Percentiles rank a stretch among this genome's conserved stretches.
These are phyloP conservation scores for Taenaris catops DNA, from an alignment of 2,888 invertebrate genomes.

Conservation along the genomic window DNA sequence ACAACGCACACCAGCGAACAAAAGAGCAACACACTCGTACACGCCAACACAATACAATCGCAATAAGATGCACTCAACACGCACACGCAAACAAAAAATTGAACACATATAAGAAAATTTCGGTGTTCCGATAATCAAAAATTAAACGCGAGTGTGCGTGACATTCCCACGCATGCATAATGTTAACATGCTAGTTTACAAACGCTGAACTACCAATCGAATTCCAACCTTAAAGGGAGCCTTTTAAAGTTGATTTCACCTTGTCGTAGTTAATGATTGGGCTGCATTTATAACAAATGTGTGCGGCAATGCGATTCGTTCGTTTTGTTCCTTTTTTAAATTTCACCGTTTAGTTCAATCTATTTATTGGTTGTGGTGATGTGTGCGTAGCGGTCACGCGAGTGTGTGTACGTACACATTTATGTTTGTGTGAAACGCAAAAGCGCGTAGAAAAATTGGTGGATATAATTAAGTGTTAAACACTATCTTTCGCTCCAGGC, in stretches of 20 bases:
- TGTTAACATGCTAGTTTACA: constrained; percentile 66
- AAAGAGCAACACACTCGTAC: constrained; percentile 39
- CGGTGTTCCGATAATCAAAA: constrained; percentile 74
- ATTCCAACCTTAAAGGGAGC: constrained; percentile 31
- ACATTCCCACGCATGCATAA: constrained; percentile 64
- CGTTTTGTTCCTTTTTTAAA: constrained; percentile 78
- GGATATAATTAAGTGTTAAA: constrained; percentile 55
- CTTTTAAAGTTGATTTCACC: constrained; percentile 31
- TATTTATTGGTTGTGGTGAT: constrained; percentile 69
- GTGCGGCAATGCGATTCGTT: constrained; percentile 70
- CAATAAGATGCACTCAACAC: constrained; percentile 57
- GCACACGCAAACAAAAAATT: constrained; percentile 38
- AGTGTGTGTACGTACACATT: constrained; percentile 34
- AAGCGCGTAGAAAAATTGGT: constrained; percentile 76
- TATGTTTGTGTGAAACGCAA: constrained; percentile 43
- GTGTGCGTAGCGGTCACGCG: constrained; percentile 65
- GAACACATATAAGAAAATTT: constrained; percentile 56
- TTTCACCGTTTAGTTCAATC: constrained; percentile 80
- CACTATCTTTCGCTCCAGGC: constrained; percentile 20
- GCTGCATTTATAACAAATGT: constrained; percentile 51
- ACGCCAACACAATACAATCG: constrained; percentile 41
- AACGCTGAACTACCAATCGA: constrained; percentile 30
- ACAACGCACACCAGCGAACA: constrained; percentile 50
- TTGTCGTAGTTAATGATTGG: constrained; percentile 57
- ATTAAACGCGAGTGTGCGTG: constrained; percentile 42